These are phyloP conservation scores for Sminthurides bifidus DNA, from an alignment of 1,140 invertebrate genomes.

Conservation along the genomic window DNA sequence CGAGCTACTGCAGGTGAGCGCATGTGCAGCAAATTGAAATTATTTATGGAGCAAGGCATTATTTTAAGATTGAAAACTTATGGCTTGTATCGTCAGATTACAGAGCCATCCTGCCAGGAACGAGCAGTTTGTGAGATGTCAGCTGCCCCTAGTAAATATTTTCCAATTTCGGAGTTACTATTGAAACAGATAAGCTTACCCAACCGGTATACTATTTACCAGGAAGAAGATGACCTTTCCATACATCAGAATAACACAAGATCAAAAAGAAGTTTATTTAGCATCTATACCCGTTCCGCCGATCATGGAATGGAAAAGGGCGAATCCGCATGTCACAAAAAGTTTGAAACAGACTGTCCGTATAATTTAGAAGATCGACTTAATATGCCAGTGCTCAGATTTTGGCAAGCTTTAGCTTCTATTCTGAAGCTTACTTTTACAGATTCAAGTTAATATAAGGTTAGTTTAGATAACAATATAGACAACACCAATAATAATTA, in stretches of 20 bases:
- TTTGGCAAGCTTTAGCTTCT: constrained; percentile 22
- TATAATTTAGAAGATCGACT: constrained; percentile 21
- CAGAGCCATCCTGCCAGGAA: constrained; percentile 32
- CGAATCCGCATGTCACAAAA: constrained; percentile 5
- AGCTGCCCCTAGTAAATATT: constrained; percentile 30
- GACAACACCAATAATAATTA: background rate
- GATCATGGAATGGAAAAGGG: constrained; percentile 22
- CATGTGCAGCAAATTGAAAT: background rate
- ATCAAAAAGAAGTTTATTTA: constrained; percentile 15
- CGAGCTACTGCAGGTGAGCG: constrained; percentile 22
- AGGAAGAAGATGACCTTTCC: background rate
- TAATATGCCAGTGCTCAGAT: constrained; percentile 25
- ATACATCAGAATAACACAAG: background rate
- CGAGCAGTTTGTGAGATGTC: constrained; percentile 35
- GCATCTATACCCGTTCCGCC: constrained; percentile 12
- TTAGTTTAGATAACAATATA: background rate
- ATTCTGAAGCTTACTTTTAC: constrained; percentile 8
- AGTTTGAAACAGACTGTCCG: constrained; percentile 16
- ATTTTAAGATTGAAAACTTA: background rate
- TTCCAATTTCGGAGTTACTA: constrained; percentile 33
- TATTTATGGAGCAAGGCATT: background rate
- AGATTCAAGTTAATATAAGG: background rate
- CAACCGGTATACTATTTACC: background rate
- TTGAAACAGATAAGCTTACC: constrained; percentile 29
- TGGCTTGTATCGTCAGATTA: constrained; percentile 26